These are phyloP conservation scores for Pimpla rufipes DNA, from an alignment of 2,888 invertebrate species.

Conservation along the genomic window DNA sequence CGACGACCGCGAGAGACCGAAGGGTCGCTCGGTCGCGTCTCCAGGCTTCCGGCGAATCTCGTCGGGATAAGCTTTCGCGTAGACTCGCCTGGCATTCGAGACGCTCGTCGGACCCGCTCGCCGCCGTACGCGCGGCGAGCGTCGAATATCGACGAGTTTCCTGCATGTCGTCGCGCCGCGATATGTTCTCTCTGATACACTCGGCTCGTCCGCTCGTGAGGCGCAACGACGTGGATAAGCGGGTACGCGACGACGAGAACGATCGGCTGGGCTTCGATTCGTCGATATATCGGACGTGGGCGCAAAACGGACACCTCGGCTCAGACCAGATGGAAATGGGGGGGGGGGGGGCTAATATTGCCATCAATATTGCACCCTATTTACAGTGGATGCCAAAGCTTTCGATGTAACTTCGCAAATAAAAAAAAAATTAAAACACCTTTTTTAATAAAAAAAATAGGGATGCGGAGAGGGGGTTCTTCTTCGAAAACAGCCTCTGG, in stretches of 20 bases:
- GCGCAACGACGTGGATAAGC: conserved; percentile 3
- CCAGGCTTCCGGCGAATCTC: conserved; percentile 45
- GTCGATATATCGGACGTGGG: not conserved
- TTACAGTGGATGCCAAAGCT: too few species aligned
- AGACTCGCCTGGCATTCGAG: conserved; percentile 65
- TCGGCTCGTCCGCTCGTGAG: conserved; percentile 30
- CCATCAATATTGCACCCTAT: too few species aligned
- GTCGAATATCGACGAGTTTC: conserved; percentile 63
- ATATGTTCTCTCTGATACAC: conserved; percentile 52
- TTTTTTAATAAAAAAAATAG: too few species aligned
- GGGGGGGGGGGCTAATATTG: too few species aligned
- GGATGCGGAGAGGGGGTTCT: too few species aligned
- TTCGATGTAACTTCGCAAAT: too few species aligned
- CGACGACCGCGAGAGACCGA: not conserved
- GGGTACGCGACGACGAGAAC: not conserved
- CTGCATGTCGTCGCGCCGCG: conserved; percentile 27
- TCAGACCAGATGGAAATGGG: too few species aligned
- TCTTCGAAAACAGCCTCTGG: too few species aligned
- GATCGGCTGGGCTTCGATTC: conserved; percentile 6
- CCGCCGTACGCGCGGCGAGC: conserved; percentile 50
- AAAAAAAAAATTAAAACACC: too few species aligned
- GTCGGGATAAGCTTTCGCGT: conserved; percentile 53
- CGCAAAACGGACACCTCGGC: too few species aligned
- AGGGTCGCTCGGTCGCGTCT: not conserved
- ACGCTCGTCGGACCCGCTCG: conserved; percentile 49